Conservation (phyloP, 2,113 vertebrate species). For the Climacteris rufus region DNA sequence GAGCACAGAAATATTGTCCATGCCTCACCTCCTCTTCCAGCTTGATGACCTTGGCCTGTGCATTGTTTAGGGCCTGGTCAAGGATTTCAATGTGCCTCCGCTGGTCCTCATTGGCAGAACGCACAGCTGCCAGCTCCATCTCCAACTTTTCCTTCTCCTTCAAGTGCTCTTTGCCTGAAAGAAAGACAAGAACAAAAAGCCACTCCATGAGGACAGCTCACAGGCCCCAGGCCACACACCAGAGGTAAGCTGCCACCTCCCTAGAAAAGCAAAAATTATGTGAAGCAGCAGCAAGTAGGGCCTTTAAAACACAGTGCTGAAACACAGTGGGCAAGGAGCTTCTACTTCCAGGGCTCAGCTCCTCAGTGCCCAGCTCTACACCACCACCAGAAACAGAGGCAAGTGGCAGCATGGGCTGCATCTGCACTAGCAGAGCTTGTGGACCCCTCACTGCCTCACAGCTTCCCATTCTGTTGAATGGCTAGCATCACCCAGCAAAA, state of each 20-base stretch:
- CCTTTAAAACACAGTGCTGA: neutral
- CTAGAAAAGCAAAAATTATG: neutral
- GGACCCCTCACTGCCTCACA: neutral
- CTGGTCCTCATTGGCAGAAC: slow-evolving; percentile 79
- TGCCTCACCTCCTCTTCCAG: slow-evolving; percentile 83
- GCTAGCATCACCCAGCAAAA: neutral
- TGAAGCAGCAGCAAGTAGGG: neutral
- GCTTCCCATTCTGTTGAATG: neutral
- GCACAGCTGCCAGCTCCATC: slow-evolving; percentile 75
- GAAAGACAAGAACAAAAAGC: slow-evolving; percentile 44
- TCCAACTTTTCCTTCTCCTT: slow-evolving; percentile 84
- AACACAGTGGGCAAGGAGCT: neutral
- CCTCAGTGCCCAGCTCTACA: neutral
- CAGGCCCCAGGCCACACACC: neutral
- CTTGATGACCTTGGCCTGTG: slow-evolving; percentile 81
- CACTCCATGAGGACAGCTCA: slow-evolving; percentile 1
- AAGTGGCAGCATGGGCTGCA: neutral
- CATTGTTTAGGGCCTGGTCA: slow-evolving; percentile 81
- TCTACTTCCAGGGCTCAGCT: neutral
- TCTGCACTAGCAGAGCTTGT: neutral
- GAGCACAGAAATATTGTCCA: neutral
- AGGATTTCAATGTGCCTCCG: slow-evolving; percentile 82
- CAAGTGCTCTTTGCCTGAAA: slow-evolving; percentile 77
- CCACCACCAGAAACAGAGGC: neutral
- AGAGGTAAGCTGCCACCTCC: neutral